These are phyloP conservation scores for Agrilus cyanescens DNA, from an alignment of 2,888 invertebrate species.

Conservation along the genomic window DNA sequence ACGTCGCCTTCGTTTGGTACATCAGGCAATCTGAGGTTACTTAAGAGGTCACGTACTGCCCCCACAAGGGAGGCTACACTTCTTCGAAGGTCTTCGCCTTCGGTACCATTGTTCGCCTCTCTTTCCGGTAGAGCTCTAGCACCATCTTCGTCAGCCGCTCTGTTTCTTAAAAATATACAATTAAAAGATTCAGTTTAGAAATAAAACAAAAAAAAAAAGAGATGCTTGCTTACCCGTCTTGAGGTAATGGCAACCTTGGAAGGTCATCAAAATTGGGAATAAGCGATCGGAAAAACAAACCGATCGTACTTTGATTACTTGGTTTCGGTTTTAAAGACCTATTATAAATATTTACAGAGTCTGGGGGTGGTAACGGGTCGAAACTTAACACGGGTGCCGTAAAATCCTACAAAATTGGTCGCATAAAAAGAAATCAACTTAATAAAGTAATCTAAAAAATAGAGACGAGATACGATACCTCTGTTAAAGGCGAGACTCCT, in stretches of 20 bases:
- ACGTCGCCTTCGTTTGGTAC: slow-evolving; percentile 41
- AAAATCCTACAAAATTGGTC: slow-evolving; percentile 26
- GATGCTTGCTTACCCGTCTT: too few relatives aligned
- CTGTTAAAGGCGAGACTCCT: slow-evolving; percentile 48
- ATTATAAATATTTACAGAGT: slow-evolving; percentile 61
- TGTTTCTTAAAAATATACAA: slow-evolving; percentile 5
- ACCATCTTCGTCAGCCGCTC: slow-evolving; percentile 17
- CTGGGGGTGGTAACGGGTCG: slow-evolving; percentile 68
- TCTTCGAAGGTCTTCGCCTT: slow-evolving; percentile 42
- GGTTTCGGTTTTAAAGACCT: slow-evolving; percentile 33
- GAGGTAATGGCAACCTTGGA: slow-evolving; percentile 16
- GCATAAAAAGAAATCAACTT: too few relatives aligned
- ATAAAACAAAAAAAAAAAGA: neutral
- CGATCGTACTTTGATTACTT: slow-evolving; percentile 30
- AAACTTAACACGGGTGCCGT: slow-evolving; percentile 55
- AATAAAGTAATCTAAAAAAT: slow-evolving; percentile 1
- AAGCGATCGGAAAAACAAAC: slow-evolving; percentile 59
- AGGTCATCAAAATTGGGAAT: slow-evolving; percentile 49
- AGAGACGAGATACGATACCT: slow-evolving; percentile 32
- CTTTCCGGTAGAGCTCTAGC: slow-evolving; percentile 23
- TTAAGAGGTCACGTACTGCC: slow-evolving; percentile 60
- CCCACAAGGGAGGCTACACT: slow-evolving; percentile 56
- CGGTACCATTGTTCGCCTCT: slow-evolving; percentile 28
- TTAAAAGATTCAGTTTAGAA: neutral
- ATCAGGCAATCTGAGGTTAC: slow-evolving; percentile 50